phyloP scores from a whole-genome alignment of 2,797 vertebrate genomes.

The Brachymystax lenok region DNA sequence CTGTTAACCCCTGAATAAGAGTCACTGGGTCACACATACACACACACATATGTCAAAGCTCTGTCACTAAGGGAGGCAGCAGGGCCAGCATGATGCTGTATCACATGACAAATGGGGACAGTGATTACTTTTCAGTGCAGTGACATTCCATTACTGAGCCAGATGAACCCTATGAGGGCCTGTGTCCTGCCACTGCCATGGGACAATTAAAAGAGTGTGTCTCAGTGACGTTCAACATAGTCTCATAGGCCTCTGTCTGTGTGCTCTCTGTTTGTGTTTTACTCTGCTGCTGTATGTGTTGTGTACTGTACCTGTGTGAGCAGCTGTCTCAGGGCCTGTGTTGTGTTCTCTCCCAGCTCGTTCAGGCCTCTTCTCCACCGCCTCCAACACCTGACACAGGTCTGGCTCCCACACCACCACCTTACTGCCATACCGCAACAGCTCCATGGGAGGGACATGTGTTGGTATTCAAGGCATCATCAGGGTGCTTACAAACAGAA shows the following conservation, averaged over 20 bases:
- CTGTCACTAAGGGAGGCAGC: constrained; percentile 19
- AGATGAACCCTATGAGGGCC: constrained; percentile 10
- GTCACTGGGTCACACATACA: neutral
- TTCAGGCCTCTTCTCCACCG: constrained; percentile 65
- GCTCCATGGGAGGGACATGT: constrained; percentile 53
- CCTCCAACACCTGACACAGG: constrained; percentile 66
- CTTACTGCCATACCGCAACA: constrained; percentile 62
- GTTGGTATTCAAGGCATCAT: neutral
- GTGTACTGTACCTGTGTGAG: constrained; percentile 63
- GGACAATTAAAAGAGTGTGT: neutral
- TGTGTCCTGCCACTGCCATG: neutral
- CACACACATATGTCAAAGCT: neutral
- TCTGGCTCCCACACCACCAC: constrained; percentile 59
- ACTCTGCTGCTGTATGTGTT: neutral
- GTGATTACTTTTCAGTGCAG: constrained; percentile 3
- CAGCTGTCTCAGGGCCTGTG: constrained; percentile 63
- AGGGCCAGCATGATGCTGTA: constrained; percentile 18
- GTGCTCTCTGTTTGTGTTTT: constrained; percentile 5
- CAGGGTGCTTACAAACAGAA: too few species aligned
- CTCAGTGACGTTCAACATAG: neutral
- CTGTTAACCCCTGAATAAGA: neutral
- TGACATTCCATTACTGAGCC: constrained; percentile 26
- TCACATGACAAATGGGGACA: constrained; percentile 26
- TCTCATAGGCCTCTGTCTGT: neutral
- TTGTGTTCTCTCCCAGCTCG: constrained; percentile 60